Base-by-base conservation (phyloP, 2,797 vertebrate genomes). In the Thalassophryne amazonica region DNA sequence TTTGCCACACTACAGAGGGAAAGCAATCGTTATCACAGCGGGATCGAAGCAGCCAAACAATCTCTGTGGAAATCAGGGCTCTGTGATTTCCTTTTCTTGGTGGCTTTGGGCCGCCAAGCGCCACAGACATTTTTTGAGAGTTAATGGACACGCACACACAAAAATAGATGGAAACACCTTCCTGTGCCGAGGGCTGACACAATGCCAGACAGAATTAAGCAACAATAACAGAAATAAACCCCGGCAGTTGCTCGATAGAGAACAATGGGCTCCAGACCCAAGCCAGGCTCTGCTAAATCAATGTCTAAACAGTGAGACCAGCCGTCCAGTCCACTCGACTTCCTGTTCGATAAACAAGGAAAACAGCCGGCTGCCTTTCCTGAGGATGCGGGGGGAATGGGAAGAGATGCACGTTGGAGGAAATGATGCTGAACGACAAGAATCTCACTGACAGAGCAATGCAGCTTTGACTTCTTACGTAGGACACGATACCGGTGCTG, bases 201-300 rank as follows among this genome's bases (percentile, higher is more conserved):
- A 90, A 88, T 88, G 87, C 89, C 77, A 74, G 85, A 85, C 85
- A 81, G 80, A 90, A 90, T 92, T 90, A 90, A 86, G 84, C 85
- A 91, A 89, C 86, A 80, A 86, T 85, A 91, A 90, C 91, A 90
- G 87, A 91, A 90, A 92, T 89, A 92, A 88, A 83, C 75, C 74
- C 77, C 69, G 66, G 76, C 60, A 66, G 86, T 83, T 87, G 88
- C 84, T 90, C 87, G 86, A 91, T 85, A 86, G 84, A 92, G 90
- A 91, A 92, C 90, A 92, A 92, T 92, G 83, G 86, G 81, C 73
- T 61, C 30, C 11, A 57, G 84, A 83, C 78, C 82, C 76, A 52
- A 72, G 72, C 74, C 40, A 75, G 74, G 70, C 77, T 55, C 85
- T 70, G 85, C 82, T 79, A 63, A 82, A 34, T 67, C 80, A 55